Percentiles rank a stretch among this genome's conserved stretches.
Conservation (phyloP, 2,797 vertebrate genomes). For the Lepus oiostolus region DNA sequence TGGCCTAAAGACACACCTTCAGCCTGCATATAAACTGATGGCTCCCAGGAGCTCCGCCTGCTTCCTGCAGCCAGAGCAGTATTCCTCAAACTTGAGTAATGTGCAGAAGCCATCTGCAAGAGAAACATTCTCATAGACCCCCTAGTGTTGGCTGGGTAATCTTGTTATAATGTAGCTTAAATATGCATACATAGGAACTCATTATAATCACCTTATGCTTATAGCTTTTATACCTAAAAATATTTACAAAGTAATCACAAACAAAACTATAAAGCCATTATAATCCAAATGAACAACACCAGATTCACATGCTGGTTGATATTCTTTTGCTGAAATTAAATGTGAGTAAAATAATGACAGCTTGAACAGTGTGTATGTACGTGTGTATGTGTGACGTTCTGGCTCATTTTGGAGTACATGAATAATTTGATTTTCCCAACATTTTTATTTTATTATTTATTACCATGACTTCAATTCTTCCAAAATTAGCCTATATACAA, state of each 20-base stretch:
- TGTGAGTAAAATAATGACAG: neutral
- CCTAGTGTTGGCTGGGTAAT: neutral
- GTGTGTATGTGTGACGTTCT: neutral
- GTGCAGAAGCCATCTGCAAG: neutral
- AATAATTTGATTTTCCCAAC: neutral
- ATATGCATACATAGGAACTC: neutral
- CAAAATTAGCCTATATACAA: neutral
- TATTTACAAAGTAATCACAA: neutral
- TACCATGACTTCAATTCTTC: neutral
- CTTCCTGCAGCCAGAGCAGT: neutral
- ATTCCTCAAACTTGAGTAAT: neutral
- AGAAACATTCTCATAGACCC: neutral
- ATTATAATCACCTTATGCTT: neutral
- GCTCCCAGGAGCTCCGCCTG: neutral
- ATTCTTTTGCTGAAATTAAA: slow-evolving; percentile 10
- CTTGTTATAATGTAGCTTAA: slow-evolving; percentile 7
- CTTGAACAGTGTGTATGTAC: neutral
- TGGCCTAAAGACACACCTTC: neutral
- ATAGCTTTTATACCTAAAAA: slow-evolving; percentile 28
- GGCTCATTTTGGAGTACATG: neutral
- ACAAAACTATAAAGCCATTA: neutral
- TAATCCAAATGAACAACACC: neutral
- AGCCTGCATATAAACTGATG: neutral
- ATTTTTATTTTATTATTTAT: neutral
- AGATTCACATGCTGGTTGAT: neutral